A percentile compares a stretch with the other conserved stretches of the same genome.
Evolutionary conservation across 2,113 vertebrate species (phyloP).

Genomic region (Phoxinus phoxinus): DNA sequence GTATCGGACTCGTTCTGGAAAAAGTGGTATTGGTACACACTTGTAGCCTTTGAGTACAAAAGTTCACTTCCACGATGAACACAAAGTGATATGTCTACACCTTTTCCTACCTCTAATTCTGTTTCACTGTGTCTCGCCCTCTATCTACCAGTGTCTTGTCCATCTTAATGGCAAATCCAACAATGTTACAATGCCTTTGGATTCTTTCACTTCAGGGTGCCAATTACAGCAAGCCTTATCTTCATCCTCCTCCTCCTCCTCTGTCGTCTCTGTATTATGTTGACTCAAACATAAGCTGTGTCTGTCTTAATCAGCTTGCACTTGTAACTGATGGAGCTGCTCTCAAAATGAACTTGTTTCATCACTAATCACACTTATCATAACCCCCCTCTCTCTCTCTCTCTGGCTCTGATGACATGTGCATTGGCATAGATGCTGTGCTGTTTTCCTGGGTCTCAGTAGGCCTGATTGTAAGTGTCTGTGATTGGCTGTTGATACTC

Average conservation of each 20-base stretch:
- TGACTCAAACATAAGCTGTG: not conserved
- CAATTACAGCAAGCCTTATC: slow-evolving; percentile 14
- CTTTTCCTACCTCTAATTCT: not conserved
- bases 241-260: slow-evolving; percentile 1
- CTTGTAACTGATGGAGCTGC: slow-evolving; percentile 21
- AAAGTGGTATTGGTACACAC: too few species aligned
- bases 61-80: not conserved
- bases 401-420: not conserved
- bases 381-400: not conserved
- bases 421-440: not conserved
- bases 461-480: not conserved
- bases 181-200: not conserved
- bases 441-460: slow-evolving; percentile 24
- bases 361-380: not conserved
- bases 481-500: slow-evolving; percentile 15
- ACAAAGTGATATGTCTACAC: not conserved
- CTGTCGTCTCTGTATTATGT: not conserved
- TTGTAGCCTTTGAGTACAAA: not conserved
- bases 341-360: slow-evolving; percentile 4
- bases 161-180: not conserved
- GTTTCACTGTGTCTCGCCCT: not conserved
- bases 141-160: not conserved
- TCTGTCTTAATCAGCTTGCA: slow-evolving; percentile 14
- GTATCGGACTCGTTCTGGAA: too few species aligned
- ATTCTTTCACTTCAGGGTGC: not conserved